phyloP scores from a whole-genome alignment of 1,140 invertebrate species.

The Drosophila sechellia region DNA sequence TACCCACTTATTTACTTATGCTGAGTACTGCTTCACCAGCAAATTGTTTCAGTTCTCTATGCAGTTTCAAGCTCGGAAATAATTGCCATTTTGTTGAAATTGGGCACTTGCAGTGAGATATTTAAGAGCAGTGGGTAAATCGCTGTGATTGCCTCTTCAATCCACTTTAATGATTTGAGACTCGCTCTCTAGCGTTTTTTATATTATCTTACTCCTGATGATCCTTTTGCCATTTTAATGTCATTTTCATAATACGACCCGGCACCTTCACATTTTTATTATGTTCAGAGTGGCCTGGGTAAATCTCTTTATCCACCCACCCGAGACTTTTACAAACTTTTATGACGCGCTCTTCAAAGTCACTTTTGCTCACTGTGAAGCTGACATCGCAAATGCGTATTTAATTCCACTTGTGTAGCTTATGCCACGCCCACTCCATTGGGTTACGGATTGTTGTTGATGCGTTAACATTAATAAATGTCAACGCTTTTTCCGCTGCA shows the following conservation, averaged over 20 bases:
- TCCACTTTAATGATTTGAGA: conserved; percentile 69
- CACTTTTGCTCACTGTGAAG: conserved; percentile 31
- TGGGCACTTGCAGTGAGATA: conserved; percentile 16
- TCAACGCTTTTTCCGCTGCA: conserved; percentile 58
- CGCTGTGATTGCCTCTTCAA: conserved; percentile 50
- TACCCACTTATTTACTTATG: conserved; percentile 15
- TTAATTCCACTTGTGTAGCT: conserved; percentile 68
- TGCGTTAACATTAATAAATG: conserved; percentile 79
- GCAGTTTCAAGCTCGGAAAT: conserved; percentile 8
- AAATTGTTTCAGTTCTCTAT: conserved; percentile 12
- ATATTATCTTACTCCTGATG: conserved; percentile 13
- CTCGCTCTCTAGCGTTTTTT: conserved; percentile 2
- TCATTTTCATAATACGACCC: conserved; percentile 75
- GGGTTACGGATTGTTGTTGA: conserved; percentile 51
- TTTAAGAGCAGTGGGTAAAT: conserved; percentile 25
- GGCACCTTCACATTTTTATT: conserved; percentile 79
- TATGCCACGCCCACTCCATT: conserved; percentile 54
- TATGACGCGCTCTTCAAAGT: conserved; percentile 51
- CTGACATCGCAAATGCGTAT: conserved; percentile 77
- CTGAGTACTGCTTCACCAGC: conserved; percentile 20
- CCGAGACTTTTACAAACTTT: conserved; percentile 46
- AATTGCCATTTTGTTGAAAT: conserved; percentile 44
- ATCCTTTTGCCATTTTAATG: conserved; percentile 64
- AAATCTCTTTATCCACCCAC: conserved; percentile 18
- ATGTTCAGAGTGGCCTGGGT: conserved; percentile 33